Percentiles rank a stretch among this genome's conserved stretches.
These are phyloP conservation scores for Pogonus chalceus DNA, from an alignment of 1,140 invertebrate genomes.

Conservation along the genomic window DNA sequence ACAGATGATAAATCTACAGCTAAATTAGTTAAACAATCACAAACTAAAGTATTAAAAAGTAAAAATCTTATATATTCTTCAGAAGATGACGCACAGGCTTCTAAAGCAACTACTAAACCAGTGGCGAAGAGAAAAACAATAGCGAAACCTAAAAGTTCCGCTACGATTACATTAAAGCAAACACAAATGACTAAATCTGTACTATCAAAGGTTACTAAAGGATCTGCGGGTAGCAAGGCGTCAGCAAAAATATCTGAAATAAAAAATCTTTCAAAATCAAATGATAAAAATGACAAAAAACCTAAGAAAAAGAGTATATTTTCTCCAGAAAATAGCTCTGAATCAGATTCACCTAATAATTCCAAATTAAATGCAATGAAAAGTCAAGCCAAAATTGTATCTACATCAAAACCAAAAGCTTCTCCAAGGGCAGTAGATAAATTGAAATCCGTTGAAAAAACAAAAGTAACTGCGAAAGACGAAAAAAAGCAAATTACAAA, in stretches of 20 bases:
- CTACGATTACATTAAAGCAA: slow-evolving; percentile 37
- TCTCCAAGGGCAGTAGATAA: slow-evolving; percentile 27
- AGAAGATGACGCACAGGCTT: slow-evolving; percentile 41
- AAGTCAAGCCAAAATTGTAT: slow-evolving; percentile 26
- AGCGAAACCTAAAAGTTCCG: slow-evolving; percentile 44
- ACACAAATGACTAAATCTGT: slow-evolving; percentile 17
- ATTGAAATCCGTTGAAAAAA: slow-evolving; percentile 23
- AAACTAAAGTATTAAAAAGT: slow-evolving; percentile 13
- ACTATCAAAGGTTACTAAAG: slow-evolving; percentile 14
- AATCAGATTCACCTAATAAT: slow-evolving; percentile 45
- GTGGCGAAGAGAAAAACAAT: slow-evolving; percentile 37
- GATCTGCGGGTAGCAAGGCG: slow-evolving; percentile 7
- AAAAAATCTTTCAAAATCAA: slow-evolving; percentile 14
- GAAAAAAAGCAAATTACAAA: slow-evolving; percentile 25
- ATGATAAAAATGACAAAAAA: slow-evolving; percentile 40
- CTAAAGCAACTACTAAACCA: slow-evolving; percentile 36
- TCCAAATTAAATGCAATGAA: slow-evolving; percentile 19
- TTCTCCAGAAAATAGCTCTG: slow-evolving; percentile 69
- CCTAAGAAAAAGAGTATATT: slow-evolving; percentile 71
- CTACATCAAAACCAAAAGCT: slow-evolving; percentile 29
- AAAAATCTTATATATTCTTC: slow-evolving; percentile 35
- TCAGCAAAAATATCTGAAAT: slow-evolving; percentile 17
- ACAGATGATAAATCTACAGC: slow-evolving; percentile 16
- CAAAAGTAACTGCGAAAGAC: slow-evolving; percentile 25
- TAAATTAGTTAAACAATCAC: slow-evolving; percentile 35